These are phyloP conservation scores for Amia ocellicauda DNA, from an alignment of 2,113 vertebrate species.

Conservation along the genomic window DNA sequence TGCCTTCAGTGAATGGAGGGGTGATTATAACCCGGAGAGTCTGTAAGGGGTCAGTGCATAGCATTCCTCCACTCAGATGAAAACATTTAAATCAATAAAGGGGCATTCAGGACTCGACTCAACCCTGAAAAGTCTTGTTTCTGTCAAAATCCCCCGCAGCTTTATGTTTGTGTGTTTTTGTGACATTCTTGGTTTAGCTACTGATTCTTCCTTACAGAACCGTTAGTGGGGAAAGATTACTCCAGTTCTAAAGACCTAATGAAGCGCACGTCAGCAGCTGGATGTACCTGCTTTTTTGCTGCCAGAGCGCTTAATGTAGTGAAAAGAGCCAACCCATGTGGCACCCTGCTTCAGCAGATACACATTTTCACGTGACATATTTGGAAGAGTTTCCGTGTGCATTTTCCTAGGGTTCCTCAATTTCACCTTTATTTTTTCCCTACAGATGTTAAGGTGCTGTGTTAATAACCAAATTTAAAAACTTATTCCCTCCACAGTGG, in stretches of 20 bases:
- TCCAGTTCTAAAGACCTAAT: not conserved
- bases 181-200: no score
- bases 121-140: not conserved
- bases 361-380: slow-evolving; percentile 24
- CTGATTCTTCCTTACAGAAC: not conserved
- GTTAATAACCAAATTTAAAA: no score
- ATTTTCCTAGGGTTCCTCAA: no score
- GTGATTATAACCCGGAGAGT: not conserved
- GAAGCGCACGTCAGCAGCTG: slow-evolving; percentile 1
- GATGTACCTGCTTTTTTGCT: not conserved
- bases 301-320: slow-evolving; percentile 2
- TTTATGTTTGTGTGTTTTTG: no score
- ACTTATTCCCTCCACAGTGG: no score
- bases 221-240: not conserved
- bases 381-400: not conserved
- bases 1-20: not conserved
- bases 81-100: slow-evolving; percentile 8
- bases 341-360: not conserved
- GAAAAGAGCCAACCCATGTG: not conserved
- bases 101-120: not conserved
- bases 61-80: not conserved
- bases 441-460: no score
- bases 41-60: not conserved
- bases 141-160: not conserved
- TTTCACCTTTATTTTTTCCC: no score